Evolutionary conservation across 2,113 vertebrate species (phyloP), one percentile per base, ranked within the genome.

Genomic region (Silurus meridionalis): DNA sequence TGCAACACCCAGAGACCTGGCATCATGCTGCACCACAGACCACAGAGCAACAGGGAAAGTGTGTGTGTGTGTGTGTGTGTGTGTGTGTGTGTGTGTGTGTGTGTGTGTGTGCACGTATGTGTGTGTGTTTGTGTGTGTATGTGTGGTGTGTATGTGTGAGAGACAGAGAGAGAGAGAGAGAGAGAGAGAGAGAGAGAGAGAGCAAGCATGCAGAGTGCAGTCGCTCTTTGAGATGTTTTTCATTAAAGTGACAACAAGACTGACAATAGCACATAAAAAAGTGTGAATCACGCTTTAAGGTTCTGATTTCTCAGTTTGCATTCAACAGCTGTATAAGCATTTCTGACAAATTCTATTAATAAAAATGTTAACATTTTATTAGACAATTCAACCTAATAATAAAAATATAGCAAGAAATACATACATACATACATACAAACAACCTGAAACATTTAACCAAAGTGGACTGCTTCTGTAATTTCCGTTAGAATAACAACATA

Each of bases 141-240:
- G 61, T 23, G 61, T 23, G 60, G 77, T 13, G 55, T 9, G 14
- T 57, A 8, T 57, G 55, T 7, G 55, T 14, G 3, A 10, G 55
- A 75, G 50, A n/a, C n/a, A n/a, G 28, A 37, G 55, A 57, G 13
- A 57, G 13, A 57, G 55, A 57, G 55, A 57, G 55, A 57, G 55
- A 8, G 55, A 57, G 55, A 57, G 91, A 87, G 37, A 37, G 37
- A 37, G 37, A 37, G 37, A 37, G 37, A 37, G 37, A 37, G 37
- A 37, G 37, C 37, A 84, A 87, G 85, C 91, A 88, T 91, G 91
- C 92, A 91, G 90, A 93, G 92, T 92, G 92, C 90, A 91, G 91
- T 92, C 89, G 90, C 90, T 93, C 93, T 93, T 91, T 94, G 93
- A 95, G 93, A 92, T 95, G 94, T 94, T 95, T 95, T 95, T 95